phyloP scores from a whole-genome alignment of 2,797 vertebrate species.

The Echeneis naucrates region DNA sequence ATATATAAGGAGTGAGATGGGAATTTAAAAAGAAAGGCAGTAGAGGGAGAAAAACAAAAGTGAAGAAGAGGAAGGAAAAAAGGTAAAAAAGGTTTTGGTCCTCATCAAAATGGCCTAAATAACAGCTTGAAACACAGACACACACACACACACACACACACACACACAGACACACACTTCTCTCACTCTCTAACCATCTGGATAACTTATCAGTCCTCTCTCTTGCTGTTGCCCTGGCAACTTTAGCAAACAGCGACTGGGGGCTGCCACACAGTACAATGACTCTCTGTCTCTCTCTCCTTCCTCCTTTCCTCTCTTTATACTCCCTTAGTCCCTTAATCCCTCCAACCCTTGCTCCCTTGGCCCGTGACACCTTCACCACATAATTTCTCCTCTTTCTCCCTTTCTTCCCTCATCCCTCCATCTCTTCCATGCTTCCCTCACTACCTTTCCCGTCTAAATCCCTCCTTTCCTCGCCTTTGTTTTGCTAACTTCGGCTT shows the following conservation, averaged over 20 bases:
- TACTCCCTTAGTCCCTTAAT: slow-evolving; percentile 54
- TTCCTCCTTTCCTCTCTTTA: slow-evolving; percentile 49
- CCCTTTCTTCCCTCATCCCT: slow-evolving; percentile 22
- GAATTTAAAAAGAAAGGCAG: too few species aligned
- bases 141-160: slow-evolving; percentile 34
- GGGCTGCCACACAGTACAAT: slow-evolving; percentile 75
- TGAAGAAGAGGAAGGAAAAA: not conserved
- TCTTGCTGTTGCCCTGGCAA: slow-evolving; percentile 64
- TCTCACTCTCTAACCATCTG: slow-evolving; percentile 76
- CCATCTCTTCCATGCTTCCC: slow-evolving; percentile 21
- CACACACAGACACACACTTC: slow-evolving; percentile 25
- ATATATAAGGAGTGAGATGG: slow-evolving; percentile 76
- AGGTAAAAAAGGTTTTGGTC: slow-evolving; percentile 8
- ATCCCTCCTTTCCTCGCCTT: slow-evolving; percentile 2
- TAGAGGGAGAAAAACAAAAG: slow-evolving; percentile 26
- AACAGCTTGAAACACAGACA: slow-evolving; percentile 17
- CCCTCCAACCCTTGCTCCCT: slow-evolving; percentile 64
- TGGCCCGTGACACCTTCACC: slow-evolving; percentile 56
- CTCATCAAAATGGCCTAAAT: slow-evolving; percentile 27
- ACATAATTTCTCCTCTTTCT: slow-evolving; percentile 64
- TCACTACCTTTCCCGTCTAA: not conserved
- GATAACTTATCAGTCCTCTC: slow-evolving; percentile 78
- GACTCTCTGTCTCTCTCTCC: slow-evolving; percentile 74
- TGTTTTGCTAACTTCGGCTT: slow-evolving; percentile 28
- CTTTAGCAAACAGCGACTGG: slow-evolving; percentile 71